phyloP scores from a whole-genome alignment of 2,888 invertebrate species.

The Ceriagrion tenellum region DNA sequence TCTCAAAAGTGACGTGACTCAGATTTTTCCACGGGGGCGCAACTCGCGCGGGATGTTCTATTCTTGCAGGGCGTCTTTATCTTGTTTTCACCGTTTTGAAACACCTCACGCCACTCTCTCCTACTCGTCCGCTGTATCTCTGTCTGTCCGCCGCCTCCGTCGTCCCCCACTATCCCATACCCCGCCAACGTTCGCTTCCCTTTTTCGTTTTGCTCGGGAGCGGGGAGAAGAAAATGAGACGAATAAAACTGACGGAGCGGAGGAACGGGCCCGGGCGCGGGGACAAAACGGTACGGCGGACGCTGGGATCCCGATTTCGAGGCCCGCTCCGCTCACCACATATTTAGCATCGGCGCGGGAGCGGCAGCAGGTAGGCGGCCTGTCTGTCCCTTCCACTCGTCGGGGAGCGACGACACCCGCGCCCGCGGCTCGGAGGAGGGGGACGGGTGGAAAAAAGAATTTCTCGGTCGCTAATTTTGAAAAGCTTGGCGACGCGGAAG shows the following conservation, averaged over 20 bases:
- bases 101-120: neutral
- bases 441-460: conserved; percentile 16
- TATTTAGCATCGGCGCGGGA: conserved; percentile 64
- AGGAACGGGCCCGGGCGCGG: neutral
- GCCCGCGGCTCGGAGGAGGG: conserved; percentile 32
- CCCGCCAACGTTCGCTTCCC: neutral
- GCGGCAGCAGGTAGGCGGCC: conserved; percentile 48
- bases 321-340: conserved; percentile 59
- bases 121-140: neutral
- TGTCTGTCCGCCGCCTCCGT: neutral
- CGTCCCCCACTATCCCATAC: neutral
- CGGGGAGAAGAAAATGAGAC: neutral
- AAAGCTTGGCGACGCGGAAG: conserved; percentile 66
- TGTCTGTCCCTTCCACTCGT: too few relatives aligned
- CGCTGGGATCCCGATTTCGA: conserved; percentile 46
- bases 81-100: conserved; percentile 60
- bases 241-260: neutral
- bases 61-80: conserved; percentile 50
- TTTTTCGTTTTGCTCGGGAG: neutral
- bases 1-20: conserved; percentile 51
- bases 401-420: neutral
- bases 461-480: conserved; percentile 63
- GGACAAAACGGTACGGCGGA: conserved; percentile 40
- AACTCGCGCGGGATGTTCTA: conserved; percentile 50
- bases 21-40: conserved; percentile 30